Evolutionary conservation across 30 jellyfish, hydroid and myxozoan species (phyloP), one percentile per base, ranked within the genome.

Genomic region (Hydra vulgaris): DNA sequence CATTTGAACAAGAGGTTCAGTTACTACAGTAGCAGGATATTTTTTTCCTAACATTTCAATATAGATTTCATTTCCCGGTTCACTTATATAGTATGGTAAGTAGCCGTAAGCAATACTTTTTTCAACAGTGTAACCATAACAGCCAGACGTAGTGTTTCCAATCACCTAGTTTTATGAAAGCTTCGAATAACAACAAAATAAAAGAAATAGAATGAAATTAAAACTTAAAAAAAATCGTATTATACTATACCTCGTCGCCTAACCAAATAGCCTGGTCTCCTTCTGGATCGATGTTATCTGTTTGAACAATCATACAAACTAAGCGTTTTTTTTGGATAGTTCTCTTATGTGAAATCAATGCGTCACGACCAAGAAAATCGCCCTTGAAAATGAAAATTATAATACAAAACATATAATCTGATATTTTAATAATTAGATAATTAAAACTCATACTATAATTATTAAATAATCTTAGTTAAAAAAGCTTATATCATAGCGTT

Each of bases 131-230:
- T 88, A 88, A 56, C 99, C 96, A 78, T 80, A 94, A 26, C 96
- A 75, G 23, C 99, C 99, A 15, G 99, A 94, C 20, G 99, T 87
- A 15, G 99, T 94, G 88, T 94, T 87, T 18, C 99, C 99, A 74
- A 94, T 94, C 74, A 94, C 96, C 99, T 85, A 66, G 24, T 5
- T 40, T 40, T 3, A 68, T 68, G 27, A 68, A 68, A 8, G 8
- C 8, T 15, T 3, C 16, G 16, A 68, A 23, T 68, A 68, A 7
- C 4, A 3, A 3, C 75, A 68, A 16, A 5, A 3, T 40, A 40
- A 3, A 1, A 68, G 16, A 68, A 68, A 68, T 16, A 68, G 8
- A n/a, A n/a, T n/a, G n/a, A n/a, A n/a, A n/a, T n/a, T n/a, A n/a
- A n/a, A n/a, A n/a, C n/a, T 68, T n/a, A 68, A 68, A 68, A n/a